Base-by-base conservation (phyloP, 2,888 invertebrate genomes). In the Diarsia brunnea region DNA sequence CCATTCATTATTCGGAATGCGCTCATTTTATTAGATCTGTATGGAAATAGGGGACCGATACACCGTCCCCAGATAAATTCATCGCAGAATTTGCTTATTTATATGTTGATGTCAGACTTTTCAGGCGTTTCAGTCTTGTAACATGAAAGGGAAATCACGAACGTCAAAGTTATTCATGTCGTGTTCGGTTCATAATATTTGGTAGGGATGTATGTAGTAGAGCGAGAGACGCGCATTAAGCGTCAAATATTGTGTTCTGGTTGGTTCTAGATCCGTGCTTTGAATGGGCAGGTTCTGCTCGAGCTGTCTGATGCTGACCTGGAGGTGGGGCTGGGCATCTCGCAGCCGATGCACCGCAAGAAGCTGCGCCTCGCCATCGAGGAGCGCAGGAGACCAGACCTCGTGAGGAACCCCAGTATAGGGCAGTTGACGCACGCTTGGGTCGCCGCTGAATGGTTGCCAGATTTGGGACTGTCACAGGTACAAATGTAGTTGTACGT, bases 391-490 rank as follows among this genome's bases (percentile, higher is more conserved):
- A 98, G 99, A 86, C 99, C 99, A 0, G 98, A 98, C 87, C 97
- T 98, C 86, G 98, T 98, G 90, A 97, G 98, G 87, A 99, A 98
- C 95, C 98, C 98, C 1, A 98, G 98, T 91, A 98, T 99, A 88
- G 98, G 98, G 19, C 98, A 98, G 90, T 97, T 99, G 81, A 98
- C 98, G 68, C 99, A 99, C 94, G 98, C 98, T 27, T 99, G 99
- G 99, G 99, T 99, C 51, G 98, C 98, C 47, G 98, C 98, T 69
- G 98, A 99, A 92, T 99, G 99, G 99, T 95, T 99, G 87, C 98
- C 98, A 1, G 99, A 99, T 92, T 97, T 99, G 70, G 99, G 99
- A 75, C 96, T 99, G 74, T 97, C 98, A 16, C 98, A 98, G 97
- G 98, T 97, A 89, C 75, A 64, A 4, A 16, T 3, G n/a, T 19